A percentile compares a stretch with the other conserved stretches of the same genome.
Conservation (phyloP, 2,888 invertebrate species). For the Amblyteles armatorius region DNA sequence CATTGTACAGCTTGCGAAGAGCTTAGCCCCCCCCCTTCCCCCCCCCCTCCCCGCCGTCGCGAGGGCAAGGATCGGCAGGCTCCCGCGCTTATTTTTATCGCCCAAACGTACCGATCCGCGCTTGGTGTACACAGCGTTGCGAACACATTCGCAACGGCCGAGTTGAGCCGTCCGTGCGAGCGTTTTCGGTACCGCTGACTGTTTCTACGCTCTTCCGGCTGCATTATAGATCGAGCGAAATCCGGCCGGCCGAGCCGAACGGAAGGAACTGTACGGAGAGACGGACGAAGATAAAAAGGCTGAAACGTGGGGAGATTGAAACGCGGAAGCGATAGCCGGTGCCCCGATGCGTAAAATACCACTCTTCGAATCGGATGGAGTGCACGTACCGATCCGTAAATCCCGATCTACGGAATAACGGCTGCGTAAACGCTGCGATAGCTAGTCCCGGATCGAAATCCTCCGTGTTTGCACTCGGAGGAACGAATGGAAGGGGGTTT, state of each 20-base stretch:
- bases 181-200: conserved; percentile 26
- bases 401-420: conserved; percentile 71
- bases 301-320: background rate
- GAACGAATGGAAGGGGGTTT: background rate
- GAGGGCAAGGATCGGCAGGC: conserved; percentile 11
- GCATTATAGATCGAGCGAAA: conserved; percentile 78
- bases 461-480: background rate
- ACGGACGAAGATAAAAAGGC: conserved; percentile 58
- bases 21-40: background rate
- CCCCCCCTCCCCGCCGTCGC: background rate
- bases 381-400: conserved; percentile 73
- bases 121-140: background rate
- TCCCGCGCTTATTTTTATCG: conserved; percentile 22
- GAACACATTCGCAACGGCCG: background rate
- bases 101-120: background rate
- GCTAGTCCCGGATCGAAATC: background rate
- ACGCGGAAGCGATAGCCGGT: conserved; percentile 33
- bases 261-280: conserved; percentile 52
- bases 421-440: conserved; percentile 67
- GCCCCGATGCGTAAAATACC: conserved; percentile 68
- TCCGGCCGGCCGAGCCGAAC: conserved; percentile 74
- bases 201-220: conserved; percentile 51
- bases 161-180: background rate
- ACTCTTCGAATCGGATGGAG: conserved; percentile 64
- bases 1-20: conserved; percentile 11